Evolutionary conservation across 1,140 invertebrate species (phyloP).

Genomic region (Heterodera schachtii): DNA sequence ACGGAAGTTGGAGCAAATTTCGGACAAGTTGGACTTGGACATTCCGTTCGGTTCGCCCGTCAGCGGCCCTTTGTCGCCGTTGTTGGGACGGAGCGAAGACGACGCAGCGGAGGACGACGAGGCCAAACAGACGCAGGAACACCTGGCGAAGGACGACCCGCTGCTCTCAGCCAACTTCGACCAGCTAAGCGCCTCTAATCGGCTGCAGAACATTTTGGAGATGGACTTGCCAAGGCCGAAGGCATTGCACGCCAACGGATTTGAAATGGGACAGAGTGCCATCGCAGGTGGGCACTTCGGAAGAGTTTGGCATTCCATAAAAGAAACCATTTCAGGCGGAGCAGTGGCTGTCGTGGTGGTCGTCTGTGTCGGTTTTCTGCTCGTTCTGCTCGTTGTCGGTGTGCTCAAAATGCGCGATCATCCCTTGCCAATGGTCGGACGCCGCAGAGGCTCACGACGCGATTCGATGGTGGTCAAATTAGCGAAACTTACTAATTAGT

Average conservation of each 20-base stretch:
- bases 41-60: constrained; percentile 2
- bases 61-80: constrained; percentile 7
- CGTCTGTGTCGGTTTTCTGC: constrained; percentile 64
- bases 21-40: constrained; percentile 27
- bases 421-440: constrained; percentile 42
- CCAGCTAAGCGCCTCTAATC: constrained; percentile 55
- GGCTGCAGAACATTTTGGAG: constrained; percentile 65
- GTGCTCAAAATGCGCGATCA: constrained; percentile 64
- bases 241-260: constrained; percentile 60
- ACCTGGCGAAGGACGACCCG: constrained; percentile 51
- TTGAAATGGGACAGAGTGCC: constrained; percentile 63
- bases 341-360: constrained; percentile 64
- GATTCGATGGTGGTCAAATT: constrained; percentile 37
- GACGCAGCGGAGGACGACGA: constrained; percentile 18
- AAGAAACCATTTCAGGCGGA: constrained; percentile 40
- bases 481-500: too few species aligned
- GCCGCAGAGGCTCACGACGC: constrained; percentile 48
- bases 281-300: constrained; percentile 46
- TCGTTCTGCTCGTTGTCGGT: constrained; percentile 62
- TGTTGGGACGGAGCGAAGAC: constrained; percentile 16
- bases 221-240: constrained; percentile 66
- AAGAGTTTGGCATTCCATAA: constrained; percentile 23
- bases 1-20: constrained; percentile 27
- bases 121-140: background rate
- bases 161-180: constrained; percentile 60